Conservation (phyloP, 64 coral and sea anemone species). For the Hydrozoanthus tunicans region DNA sequence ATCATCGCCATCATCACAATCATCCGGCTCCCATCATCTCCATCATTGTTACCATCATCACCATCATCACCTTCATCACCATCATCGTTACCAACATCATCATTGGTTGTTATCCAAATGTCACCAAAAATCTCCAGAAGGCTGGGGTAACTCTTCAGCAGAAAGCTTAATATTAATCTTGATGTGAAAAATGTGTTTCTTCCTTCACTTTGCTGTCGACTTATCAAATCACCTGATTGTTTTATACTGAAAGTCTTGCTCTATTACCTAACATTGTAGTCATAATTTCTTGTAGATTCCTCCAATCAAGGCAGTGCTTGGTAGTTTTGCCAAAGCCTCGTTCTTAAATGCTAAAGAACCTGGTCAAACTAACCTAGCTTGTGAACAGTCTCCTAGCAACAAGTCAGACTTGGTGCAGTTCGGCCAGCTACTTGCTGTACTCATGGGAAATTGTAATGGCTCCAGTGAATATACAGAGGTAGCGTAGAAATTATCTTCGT, state of each 20-base stretch:
- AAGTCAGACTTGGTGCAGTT: constrained; percentile 59
- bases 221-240: too few relatives aligned
- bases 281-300: constrained; percentile 24
- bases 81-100: too few relatives aligned
- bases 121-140: too few relatives aligned
- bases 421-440: constrained; percentile 52
- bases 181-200: too few relatives aligned
- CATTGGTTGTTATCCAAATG: too few relatives aligned
- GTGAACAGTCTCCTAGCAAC: neutral
- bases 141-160: too few relatives aligned
- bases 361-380: neutral
- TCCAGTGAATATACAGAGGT: constrained; percentile 69
- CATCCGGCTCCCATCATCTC: too few relatives aligned
- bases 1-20: too few relatives aligned
- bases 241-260: neutral
- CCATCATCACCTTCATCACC: too few relatives aligned
- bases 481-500: neutral
- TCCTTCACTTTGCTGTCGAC: too few relatives aligned
- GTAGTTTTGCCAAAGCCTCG: constrained; percentile 45
- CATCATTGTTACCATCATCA: too few relatives aligned
- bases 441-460: constrained; percentile 59
- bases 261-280: neutral
- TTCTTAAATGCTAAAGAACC: neutral
- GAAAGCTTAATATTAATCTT: too few relatives aligned
- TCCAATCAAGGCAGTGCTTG: constrained; percentile 59